A percentile compares a stretch with the other conserved stretches of the same genome.
Conservation (phyloP, 1,140 invertebrate genomes). For the Pteromalus puparum region DNA sequence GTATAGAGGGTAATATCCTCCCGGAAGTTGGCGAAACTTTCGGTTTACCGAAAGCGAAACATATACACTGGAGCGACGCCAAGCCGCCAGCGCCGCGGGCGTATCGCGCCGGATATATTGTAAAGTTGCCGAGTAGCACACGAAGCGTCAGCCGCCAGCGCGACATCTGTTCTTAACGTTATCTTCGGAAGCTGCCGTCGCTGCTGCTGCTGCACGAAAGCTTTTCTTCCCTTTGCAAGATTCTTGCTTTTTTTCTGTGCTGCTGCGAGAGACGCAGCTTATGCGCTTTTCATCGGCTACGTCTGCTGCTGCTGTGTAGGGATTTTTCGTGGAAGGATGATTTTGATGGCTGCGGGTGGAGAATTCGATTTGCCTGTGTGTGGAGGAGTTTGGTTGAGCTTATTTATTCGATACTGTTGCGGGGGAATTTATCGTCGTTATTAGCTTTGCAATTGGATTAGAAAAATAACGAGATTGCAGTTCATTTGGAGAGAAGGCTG, state of each 20-base stretch:
- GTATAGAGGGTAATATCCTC: conserved; percentile 20
- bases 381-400: too few species aligned
- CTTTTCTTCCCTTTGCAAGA: conserved; percentile 47
- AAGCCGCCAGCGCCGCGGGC: conserved; percentile 19
- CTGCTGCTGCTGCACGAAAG: background rate
- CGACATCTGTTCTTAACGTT: conserved; percentile 71
- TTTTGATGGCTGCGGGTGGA: too few species aligned
- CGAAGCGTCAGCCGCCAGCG: conserved; percentile 50
- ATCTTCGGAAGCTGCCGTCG: conserved; percentile 59
- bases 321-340: background rate
- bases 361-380: background rate
- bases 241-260: conserved; percentile 10
- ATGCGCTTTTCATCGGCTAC: conserved; percentile 21
- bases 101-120: conserved; percentile 55
- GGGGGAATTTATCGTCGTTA: background rate
- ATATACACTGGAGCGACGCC: conserved; percentile 42
- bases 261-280: background rate
- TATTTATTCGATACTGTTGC: background rate
- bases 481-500: too few species aligned
- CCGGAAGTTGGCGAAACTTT: conserved; percentile 35
- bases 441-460: too few species aligned
- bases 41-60: conserved; percentile 40
- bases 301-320: background rate
- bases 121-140: conserved; percentile 56
- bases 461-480: too few species aligned